Evolutionary conservation across 1,140 invertebrate species (phyloP).

Genomic region (Diuraphis noxia): DNA sequence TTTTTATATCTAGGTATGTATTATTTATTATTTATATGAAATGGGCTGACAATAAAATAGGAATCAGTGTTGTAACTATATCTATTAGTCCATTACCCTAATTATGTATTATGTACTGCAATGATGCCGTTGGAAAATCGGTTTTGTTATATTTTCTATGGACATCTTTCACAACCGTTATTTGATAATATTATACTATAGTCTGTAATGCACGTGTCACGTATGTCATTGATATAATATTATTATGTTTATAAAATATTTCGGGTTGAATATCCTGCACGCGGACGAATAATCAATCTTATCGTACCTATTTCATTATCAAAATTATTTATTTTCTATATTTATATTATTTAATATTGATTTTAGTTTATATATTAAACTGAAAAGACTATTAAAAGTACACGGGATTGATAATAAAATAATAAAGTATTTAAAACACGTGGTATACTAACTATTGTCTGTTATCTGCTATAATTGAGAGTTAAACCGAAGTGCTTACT

Average conservation of each 20-base stretch:
- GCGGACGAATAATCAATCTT: not conserved
- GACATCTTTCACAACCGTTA: not conserved
- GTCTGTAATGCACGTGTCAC: not conserved
- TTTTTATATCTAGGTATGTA: not conserved
- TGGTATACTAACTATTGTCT: not conserved
- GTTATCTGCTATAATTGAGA: not conserved
- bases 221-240: not conserved
- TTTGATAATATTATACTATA: not conserved
- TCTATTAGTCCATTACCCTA: not conserved
- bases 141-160: not conserved
- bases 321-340: not conserved
- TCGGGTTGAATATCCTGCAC: conserved; percentile 9
- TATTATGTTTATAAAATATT: not conserved
- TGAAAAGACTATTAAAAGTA: not conserved
- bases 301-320: not conserved
- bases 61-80: not conserved
- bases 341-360: not conserved
- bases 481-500: not conserved
- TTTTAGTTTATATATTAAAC: not conserved
- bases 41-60: not conserved
- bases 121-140: not conserved
- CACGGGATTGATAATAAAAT: not conserved
- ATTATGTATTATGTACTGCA: not conserved
- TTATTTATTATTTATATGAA: not conserved
- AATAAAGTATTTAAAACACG: not conserved